These are phyloP conservation scores for Archips crataeganus DNA, from an alignment of 2,888 invertebrate genomes.

Conservation along the genomic window DNA sequence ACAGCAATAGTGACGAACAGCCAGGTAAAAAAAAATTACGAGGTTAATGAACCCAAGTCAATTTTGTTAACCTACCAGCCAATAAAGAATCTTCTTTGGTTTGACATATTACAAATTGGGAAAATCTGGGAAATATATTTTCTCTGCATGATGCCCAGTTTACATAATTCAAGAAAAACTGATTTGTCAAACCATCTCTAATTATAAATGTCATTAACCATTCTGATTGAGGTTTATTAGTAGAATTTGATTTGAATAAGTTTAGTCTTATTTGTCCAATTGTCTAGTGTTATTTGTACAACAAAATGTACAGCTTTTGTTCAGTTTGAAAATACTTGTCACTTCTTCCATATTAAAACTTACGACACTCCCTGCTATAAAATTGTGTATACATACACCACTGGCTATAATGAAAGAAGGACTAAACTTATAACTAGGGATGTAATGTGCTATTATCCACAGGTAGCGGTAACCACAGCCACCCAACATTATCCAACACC, in stretches of 20 bases:
- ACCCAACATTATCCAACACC: constrained; percentile 88
- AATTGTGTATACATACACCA: too few species aligned
- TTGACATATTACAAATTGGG: too few species aligned
- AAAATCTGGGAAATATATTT: too few species aligned
- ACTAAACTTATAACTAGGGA: background rate
- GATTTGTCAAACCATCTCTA: too few species aligned
- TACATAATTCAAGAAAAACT: too few species aligned
- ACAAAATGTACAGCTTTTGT: background rate
- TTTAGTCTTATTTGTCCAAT: too few species aligned
- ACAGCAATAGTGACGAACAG: constrained; percentile 88
- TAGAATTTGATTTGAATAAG: too few species aligned
- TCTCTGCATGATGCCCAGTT: too few species aligned
- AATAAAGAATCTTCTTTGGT: too few species aligned
- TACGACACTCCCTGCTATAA: background rate
- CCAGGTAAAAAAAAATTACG: constrained; percentile 52
- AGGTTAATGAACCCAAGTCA: background rate
- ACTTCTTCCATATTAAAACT: background rate
- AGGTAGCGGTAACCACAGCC: constrained; percentile 84
- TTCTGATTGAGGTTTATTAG: too few species aligned
- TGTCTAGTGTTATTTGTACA: background rate
- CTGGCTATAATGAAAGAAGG: too few species aligned
- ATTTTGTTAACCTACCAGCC: background rate
- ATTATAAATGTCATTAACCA: too few species aligned
- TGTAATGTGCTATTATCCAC: constrained; percentile 9
- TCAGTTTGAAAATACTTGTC: background rate